These are phyloP conservation scores for Andrena dorsata DNA, from an alignment of 2,888 invertebrate genomes.

Conservation along the genomic window DNA sequence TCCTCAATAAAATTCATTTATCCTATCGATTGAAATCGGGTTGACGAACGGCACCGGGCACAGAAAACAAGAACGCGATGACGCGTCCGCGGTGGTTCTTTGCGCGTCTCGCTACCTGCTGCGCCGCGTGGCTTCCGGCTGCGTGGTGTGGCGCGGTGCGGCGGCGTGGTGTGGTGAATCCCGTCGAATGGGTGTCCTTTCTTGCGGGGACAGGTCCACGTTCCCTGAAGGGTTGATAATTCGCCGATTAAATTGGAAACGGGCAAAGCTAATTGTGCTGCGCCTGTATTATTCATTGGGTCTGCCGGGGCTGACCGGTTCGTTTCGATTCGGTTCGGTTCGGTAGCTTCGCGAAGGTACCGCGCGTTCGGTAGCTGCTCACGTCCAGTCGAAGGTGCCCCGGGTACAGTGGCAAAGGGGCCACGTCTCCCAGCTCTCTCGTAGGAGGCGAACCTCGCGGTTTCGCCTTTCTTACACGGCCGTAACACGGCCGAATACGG, in stretches of 20 bases:
- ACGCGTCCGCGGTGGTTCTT: conserved; percentile 50
- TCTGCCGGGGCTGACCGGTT: conserved; percentile 47
- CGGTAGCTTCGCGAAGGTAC: conserved; percentile 17
- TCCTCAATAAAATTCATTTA: conserved; percentile 21
- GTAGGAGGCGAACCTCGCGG: conserved; percentile 40
- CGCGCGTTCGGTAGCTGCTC: not conserved
- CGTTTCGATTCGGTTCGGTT: conserved; percentile 7
- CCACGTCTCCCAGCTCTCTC: not conserved
- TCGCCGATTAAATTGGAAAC: conserved; percentile 84
- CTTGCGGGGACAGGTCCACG: conserved; percentile 70
- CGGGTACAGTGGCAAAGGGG: not conserved
- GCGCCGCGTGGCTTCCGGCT: conserved; percentile 44
- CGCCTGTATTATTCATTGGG: conserved; percentile 83
- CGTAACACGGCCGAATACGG: conserved; percentile 55
- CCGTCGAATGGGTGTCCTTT: conserved; percentile 68
- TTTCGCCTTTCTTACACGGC: conserved; percentile 36
- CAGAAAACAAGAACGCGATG: conserved; percentile 9
- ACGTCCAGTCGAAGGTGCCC: not conserved
- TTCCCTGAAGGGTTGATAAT: conserved; percentile 84
- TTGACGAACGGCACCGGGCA: conserved; percentile 25
- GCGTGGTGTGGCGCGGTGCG: conserved; percentile 62
- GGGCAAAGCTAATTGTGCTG: conserved; percentile 82
- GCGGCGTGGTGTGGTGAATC: conserved; percentile 37
- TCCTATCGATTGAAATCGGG: conserved; percentile 30
- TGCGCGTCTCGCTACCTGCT: conserved; percentile 65